Evolutionary conservation across 2,888 invertebrate genomes (phyloP), one percentile per base, ranked within the genome.

Genomic region (Eulithis prunata): DNA sequence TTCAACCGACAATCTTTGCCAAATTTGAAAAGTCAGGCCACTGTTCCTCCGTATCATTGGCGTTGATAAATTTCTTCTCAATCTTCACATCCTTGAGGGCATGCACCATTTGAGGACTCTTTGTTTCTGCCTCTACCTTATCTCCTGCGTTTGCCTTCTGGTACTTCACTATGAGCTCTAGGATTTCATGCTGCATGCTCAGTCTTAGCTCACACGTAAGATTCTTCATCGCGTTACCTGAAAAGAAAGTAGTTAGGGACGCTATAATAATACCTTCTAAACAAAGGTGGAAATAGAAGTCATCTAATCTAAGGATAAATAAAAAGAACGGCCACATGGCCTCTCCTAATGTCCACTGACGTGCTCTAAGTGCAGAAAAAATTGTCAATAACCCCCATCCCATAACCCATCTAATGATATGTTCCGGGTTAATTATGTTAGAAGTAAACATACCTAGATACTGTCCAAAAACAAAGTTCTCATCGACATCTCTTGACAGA

Each of bases 401-500:
- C 32, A 32, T 32, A 32, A 32, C 0, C 32, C 32, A 32, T 32
- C 32, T 32, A 32, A 32, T 32, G 32, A 32, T 32, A 32, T 4
- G 2, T 32, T 32, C 4, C 4, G 32, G 6, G 32, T 21, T 21
- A 32, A 32, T 5, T 32, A 32, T 32, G 32, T 32, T 32, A 32
- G 32, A 28, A 13, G 36, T 43, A 45, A 49, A 63, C 53, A 11
- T 47, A 66, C 66, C 90, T 0, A 92, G 72, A 49, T 88, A 92
- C 69, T 92, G 92, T n/a, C 92, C 92, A 41, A 92, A 92, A 0
- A 91, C 83, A n/a, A 91, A 91, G 45, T 91, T 88, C 72, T 92
- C 92, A n/a, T 81, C 87, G 0, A 91, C 84, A 71, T 90, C 84
- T 47, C 81, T 82, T 0, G 81, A 77, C 8, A 92, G 12, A 11